Base-by-base conservation (phyloP, 2,797 vertebrate genomes). In the Cuculus canorus region DNA sequence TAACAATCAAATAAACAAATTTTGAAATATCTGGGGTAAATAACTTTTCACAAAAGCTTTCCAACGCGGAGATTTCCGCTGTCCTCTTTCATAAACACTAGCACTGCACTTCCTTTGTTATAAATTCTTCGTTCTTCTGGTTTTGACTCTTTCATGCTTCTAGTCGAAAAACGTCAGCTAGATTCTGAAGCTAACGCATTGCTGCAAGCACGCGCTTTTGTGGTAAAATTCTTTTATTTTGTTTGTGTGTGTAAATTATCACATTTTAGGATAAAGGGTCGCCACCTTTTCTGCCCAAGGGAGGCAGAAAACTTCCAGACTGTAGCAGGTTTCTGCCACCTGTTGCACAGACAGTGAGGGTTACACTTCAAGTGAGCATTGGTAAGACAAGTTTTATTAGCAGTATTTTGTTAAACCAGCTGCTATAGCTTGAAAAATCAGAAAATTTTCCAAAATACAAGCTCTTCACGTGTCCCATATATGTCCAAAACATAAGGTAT, bases 111-210 rank as follows among this genome's bases (percentile, higher is more conserved):
- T n/a, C 52, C 25, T 92, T 82, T 89, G 68, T 57, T 92, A 54
- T 4, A 87, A 79, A 75, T 87, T 78, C 60, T 61, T 92, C 27
- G 22, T 78, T 91, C 60, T 88, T 93, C 77, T 90, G 86, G 66
- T 70, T 95, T 93, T 93, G 79, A 91, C 93, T 94, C 53, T 89
- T 71, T 61, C 12, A 35, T 60, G 47, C n/a, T 73, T 88, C 66
- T 68, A 63, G 53, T 2, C 88, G 54, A 92, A 85, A 82, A 85
- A 19, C 7, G 82, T 82, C 48, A 71, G 23, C 17, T 25, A 45
- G 10, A 10, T 53, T 69, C 68, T 87, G 71, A 92, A 78, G 83
- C 69, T 79, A 89, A 59, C 41, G 59, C 3, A 10, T 11, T 18
- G 33, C 28, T 91, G 48, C 41, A 79, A 86, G 39, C 35, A 72